These are phyloP conservation scores for Zosterops japonicus DNA, from an alignment of 2,113 vertebrate genomes.

Conservation along the genomic window DNA sequence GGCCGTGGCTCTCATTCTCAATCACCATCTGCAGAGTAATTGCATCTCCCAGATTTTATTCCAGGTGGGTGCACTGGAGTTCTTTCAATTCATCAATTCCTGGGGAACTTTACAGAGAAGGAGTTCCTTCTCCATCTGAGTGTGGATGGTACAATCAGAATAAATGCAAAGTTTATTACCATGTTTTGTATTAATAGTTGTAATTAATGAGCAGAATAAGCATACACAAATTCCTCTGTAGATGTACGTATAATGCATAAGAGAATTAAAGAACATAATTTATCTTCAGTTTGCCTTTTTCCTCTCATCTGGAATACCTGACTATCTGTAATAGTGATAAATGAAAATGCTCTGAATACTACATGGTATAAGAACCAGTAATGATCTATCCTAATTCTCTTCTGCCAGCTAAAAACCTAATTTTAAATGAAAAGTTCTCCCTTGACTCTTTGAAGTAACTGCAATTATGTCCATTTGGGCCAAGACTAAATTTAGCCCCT, in stretches of 20 bases:
- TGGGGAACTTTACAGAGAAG: background rate
- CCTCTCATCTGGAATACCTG: background rate
- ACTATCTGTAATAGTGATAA: background rate
- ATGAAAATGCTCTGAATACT: background rate
- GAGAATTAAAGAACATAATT: background rate
- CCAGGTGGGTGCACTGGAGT: background rate
- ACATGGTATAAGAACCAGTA: background rate
- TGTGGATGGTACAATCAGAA: background rate
- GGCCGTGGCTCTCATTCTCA: background rate
- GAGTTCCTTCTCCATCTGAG: background rate
- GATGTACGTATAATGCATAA: background rate
- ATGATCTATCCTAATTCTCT: background rate
- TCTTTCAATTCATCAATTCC: background rate
- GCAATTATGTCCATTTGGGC: background rate
- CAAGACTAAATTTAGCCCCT: background rate
- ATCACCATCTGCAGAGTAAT: background rate
- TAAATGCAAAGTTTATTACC: background rate
- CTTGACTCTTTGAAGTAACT: slow-evolving; percentile 4
- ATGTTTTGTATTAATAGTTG: background rate
- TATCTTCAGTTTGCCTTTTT: background rate
- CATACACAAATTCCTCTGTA: background rate
- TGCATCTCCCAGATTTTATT: background rate
- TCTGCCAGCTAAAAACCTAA: background rate
- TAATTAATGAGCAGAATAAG: background rate
- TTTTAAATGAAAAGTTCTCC: background rate